These are phyloP conservation scores for Scartelaos histophorus DNA, from an alignment of 2,113 vertebrate species.

Conservation along the genomic window DNA sequence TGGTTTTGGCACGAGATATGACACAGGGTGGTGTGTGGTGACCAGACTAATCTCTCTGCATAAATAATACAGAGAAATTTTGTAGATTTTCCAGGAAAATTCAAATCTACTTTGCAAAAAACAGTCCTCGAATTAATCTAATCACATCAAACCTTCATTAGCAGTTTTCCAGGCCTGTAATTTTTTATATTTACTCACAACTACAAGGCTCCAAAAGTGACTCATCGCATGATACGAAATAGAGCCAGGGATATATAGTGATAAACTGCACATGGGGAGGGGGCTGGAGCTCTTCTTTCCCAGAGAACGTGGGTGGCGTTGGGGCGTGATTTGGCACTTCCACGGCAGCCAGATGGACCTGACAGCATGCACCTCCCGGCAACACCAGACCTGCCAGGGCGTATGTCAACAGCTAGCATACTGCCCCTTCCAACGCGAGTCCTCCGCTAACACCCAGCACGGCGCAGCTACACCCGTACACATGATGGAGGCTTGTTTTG, in stretches of 20 bases:
- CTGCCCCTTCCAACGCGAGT: neutral
- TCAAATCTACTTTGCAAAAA: neutral
- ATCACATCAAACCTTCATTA: neutral
- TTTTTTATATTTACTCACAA: neutral
- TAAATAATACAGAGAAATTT: too few species aligned
- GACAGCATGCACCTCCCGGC: slow-evolving; percentile 47
- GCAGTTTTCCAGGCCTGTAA: neutral
- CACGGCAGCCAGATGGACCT: slow-evolving; percentile 50
- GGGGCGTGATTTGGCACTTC: slow-evolving; percentile 31
- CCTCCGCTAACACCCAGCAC: neutral
- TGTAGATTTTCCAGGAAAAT: neutral
- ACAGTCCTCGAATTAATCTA: neutral
- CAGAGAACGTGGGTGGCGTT: slow-evolving; percentile 29
- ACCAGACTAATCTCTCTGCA: too few species aligned
- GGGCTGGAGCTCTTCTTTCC: neutral
- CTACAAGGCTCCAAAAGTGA: neutral
- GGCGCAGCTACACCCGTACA: neutral
- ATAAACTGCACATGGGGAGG: neutral
- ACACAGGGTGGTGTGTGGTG: too few species aligned
- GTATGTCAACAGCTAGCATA: slow-evolving; percentile 16
- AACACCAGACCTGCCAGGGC: slow-evolving; percentile 43
- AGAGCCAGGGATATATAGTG: neutral
- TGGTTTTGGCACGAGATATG: too few species aligned
- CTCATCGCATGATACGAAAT: neutral
- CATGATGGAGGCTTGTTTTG: neutral